Evolutionary conservation across 2,113 vertebrate species (phyloP).

Genomic region (Carollia perspicillata): DNA sequence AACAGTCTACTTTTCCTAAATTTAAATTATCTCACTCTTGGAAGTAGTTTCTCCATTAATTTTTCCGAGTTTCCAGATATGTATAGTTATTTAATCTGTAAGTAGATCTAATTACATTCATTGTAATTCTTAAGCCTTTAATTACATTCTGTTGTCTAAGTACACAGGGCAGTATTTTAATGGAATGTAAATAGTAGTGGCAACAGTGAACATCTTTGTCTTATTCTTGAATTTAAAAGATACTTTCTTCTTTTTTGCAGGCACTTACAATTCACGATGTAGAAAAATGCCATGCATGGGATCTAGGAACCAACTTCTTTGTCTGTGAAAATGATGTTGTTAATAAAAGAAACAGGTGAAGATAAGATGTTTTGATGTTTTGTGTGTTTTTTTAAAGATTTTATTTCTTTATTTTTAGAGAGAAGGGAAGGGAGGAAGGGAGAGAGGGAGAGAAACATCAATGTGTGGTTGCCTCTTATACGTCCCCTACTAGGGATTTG

Average conservation of each 20-base stretch:
- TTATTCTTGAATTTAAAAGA: neutral
- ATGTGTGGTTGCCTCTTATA: no score
- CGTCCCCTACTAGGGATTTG: no score
- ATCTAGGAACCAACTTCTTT: slow-evolving; percentile 97
- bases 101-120: neutral
- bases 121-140: neutral
- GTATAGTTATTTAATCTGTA: neutral
- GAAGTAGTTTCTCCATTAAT: neutral
- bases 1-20: neutral
- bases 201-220: neutral
- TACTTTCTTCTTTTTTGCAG: slow-evolving; percentile 75
- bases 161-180: neutral
- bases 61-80: neutral
- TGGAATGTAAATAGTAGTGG: neutral
- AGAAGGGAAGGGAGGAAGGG: no score
- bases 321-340: slow-evolving; percentile 91
- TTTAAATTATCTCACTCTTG: neutral
- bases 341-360: slow-evolving; percentile 90
- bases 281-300: slow-evolving; percentile 88
- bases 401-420: neutral
- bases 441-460: no score
- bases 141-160: neutral
- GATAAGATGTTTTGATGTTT: slow-evolving; percentile 52
- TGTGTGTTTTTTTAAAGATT: neutral
- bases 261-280: slow-evolving; percentile 95